Evolutionary conservation across 2,797 vertebrate species (phyloP), one percentile per base, ranked within the genome.

Genomic region (Sebastes diaconus): DNA sequence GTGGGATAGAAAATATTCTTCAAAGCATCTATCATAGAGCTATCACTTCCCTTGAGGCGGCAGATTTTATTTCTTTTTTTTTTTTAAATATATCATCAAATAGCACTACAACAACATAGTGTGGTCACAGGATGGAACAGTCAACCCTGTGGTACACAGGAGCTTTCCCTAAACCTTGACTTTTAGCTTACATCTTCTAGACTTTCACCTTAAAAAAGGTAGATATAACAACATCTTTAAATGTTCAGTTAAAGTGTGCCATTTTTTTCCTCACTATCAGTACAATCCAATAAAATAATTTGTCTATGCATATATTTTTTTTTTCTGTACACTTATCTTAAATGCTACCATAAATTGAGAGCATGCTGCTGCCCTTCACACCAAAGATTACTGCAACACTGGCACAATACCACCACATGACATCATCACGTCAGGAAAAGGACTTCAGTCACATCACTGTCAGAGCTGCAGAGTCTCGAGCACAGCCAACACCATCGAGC

Each of bases 261-360:
- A 67, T 75, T 71, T 54, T 50, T 76, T 67, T 27, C 52, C 52
- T 79, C 82, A 64, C 75, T 67, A 75, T 80, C 68, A 66, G 54
- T 29, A 86, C 76, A 75, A 69, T 75, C 68, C 81, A 71, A 46
- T 87, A 82, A 85, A 89, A 87, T 82, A 69, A 68, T 86, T 69
- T 90, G 55, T 83, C 68, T 63, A 77, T 54, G n/a, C 20, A 66
- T 81, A 18, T 61, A 69, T 84, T 79, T 59, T 88, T 89, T 84
- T 88, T 89, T 84, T 86, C 84, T 91, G 85, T 92, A 94, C 88
- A 91, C 67, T 68, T 82, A 80, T 93, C 75, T 87, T 81, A 82
- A 93, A 94, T 95, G 94, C 94, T 95, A 96, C 94, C 83, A 90
- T 91, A 85, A 83, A 92, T 75, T 77, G 24, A 90, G 87, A 92